A percentile compares a stretch with the other conserved stretches of the same genome.
Evolutionary conservation across 2,797 vertebrate genomes (phyloP).

Genomic region (Pogoniulus pusillus): DNA sequence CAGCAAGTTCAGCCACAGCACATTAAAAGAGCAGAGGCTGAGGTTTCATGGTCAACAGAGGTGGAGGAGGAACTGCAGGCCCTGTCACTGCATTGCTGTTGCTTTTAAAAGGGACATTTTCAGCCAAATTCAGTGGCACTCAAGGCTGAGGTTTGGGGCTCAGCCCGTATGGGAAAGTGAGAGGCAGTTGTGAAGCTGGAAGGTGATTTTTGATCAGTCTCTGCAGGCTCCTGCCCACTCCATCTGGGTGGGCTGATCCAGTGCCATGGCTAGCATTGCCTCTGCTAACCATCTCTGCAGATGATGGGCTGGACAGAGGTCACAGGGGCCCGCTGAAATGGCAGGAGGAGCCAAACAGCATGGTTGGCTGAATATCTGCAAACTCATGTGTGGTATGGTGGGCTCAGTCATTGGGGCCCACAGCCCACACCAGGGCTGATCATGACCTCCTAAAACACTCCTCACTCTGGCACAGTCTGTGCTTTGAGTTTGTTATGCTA

Average conservation of each 20-base stretch:
- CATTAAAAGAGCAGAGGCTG: conserved; percentile 63
- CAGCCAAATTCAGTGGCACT: neutral
- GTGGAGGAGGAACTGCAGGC: conserved; percentile 6
- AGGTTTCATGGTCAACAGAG: conserved; percentile 62
- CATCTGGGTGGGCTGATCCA: neutral
- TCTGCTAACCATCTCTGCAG: neutral
- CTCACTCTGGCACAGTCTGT: rapidly evolving
- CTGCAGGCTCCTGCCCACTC: neutral
- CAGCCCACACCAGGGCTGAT: rapidly evolving
- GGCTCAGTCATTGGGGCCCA: neutral
- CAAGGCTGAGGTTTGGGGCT: neutral
- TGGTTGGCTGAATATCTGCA: neutral
- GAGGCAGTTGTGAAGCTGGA: neutral
- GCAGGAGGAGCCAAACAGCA: neutral
- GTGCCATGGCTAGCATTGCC: rapidly evolving
- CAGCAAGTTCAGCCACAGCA: conserved; percentile 69
- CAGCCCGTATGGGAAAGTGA: rapidly evolving
- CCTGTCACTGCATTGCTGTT: neutral
- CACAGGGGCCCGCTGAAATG: rapidly evolving
- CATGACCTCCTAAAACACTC: rapidly evolving
- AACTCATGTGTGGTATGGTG: rapidly evolving
- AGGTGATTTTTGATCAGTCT: neutral
- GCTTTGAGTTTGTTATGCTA: rapidly evolving
- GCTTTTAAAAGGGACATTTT: neutral
- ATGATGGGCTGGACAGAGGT: neutral